Evolutionary conservation across 2,888 invertebrate genomes (phyloP).

Genomic region (Diachrysia chrysitis): DNA sequence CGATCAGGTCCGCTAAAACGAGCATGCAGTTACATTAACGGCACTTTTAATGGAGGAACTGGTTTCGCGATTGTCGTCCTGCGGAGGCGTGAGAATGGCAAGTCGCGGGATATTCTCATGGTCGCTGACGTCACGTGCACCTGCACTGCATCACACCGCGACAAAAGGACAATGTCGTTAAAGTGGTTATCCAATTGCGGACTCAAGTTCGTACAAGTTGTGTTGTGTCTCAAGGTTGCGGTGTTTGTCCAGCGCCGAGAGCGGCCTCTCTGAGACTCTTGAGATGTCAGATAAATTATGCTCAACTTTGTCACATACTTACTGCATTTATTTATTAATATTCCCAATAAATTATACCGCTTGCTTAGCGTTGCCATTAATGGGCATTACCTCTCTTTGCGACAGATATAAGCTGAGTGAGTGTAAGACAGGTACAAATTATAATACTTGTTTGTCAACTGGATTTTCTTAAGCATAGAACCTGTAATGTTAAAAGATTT

Average conservation of each 20-base stretch:
- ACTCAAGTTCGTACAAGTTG: constrained; percentile 81
- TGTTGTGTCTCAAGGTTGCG: constrained; percentile 64
- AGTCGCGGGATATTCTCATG: constrained; percentile 83
- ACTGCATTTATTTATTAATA: not conserved
- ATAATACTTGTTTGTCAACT: constrained; percentile 11
- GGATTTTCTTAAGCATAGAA: constrained; percentile 10
- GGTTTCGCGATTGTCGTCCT: constrained; percentile 80
- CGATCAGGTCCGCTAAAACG: constrained; percentile 66
- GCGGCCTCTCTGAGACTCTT: constrained; percentile 16
- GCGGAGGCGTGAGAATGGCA: constrained; percentile 87
- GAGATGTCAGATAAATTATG: constrained; percentile 31
- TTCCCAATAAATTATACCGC: not conserved
- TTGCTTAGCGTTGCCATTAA: constrained; percentile 4
- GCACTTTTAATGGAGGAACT: constrained; percentile 83
- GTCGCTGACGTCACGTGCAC: constrained; percentile 84
- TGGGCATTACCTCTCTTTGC: not conserved
- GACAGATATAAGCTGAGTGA: constrained; percentile 1
- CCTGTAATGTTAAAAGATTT: constrained; percentile 6
- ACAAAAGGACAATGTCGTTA: constrained; percentile 81
- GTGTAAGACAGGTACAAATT: constrained; percentile 6
- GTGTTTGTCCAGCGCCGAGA: constrained; percentile 37
- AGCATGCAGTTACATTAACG: constrained; percentile 80
- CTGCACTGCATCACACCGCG: constrained; percentile 74
- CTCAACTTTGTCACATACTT: constrained; percentile 20
- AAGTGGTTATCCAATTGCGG: constrained; percentile 80